Evolutionary conservation across 2,888 invertebrate genomes (phyloP).

Genomic region (Hemistola chrysoprasaria): DNA sequence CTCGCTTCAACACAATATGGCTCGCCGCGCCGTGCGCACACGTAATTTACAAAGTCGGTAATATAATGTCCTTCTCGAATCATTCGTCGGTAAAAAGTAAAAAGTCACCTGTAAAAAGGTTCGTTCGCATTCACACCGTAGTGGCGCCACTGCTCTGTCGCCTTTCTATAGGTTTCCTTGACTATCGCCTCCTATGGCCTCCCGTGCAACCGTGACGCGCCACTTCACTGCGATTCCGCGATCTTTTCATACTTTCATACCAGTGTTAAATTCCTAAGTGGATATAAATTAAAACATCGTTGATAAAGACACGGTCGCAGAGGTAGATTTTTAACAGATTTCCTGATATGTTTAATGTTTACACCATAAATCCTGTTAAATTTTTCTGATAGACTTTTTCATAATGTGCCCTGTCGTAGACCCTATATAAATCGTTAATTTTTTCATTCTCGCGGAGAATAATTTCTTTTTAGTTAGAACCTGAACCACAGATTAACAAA

Average conservation of each 20-base stretch:
- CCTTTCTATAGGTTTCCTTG: too few species aligned
- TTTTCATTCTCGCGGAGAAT: too few species aligned
- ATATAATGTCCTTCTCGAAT: conserved; percentile 22
- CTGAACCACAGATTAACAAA: too few species aligned
- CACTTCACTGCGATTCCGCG: conserved; percentile 16
- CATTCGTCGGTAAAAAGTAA: conserved; percentile 8
- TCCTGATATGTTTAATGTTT: too few species aligned
- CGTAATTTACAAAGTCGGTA: conserved; percentile 13
- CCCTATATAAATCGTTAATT: too few species aligned
- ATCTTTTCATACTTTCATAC: too few species aligned
- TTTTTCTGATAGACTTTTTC: not conserved
- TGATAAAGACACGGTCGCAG: not conserved
- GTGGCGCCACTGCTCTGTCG: not conserved
- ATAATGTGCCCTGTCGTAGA: not conserved
- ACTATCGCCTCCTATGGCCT: too few species aligned
- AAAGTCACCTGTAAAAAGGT: too few species aligned
- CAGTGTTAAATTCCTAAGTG: conserved; percentile 28
- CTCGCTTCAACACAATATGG: conserved; percentile 2
- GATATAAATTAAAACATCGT: conserved; percentile 29
- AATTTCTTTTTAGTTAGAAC: too few species aligned
- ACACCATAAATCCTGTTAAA: too few species aligned
- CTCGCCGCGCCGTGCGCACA: not conserved
- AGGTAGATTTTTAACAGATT: conserved; percentile 1
- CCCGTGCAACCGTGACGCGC: not conserved
- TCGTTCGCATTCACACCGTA: conserved; percentile 13